Evolutionary conservation across 2,113 vertebrate species (phyloP).

Genomic region (Phyllopteryx taeniolatus): DNA sequence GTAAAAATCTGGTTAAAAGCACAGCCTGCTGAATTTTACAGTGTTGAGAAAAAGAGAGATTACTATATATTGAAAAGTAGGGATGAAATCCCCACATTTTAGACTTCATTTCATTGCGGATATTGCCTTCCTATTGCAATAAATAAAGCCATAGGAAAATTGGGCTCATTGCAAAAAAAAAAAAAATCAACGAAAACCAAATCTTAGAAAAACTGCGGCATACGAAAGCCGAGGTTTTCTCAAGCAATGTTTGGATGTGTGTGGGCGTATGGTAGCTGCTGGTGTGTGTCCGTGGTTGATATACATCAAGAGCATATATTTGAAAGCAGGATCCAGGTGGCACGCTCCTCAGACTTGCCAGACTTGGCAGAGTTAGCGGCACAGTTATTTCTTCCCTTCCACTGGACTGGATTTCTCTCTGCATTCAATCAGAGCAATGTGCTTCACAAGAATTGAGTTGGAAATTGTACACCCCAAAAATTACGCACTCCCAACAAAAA

Average conservation of each 20-base stretch:
- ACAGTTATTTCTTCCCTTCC: neutral
- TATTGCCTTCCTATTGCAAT: too few species aligned
- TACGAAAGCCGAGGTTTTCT: neutral
- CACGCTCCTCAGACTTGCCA: neutral
- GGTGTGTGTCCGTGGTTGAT: neutral
- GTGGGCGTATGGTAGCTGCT: neutral
- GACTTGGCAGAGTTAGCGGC: neutral
- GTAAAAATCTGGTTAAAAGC: too few species aligned
- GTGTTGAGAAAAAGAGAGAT: too few species aligned
- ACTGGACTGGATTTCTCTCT: neutral
- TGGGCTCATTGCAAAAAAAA: too few species aligned
- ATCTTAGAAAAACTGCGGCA: too few species aligned
- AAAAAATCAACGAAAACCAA: too few species aligned
- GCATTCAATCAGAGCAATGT: neutral
- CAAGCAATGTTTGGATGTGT: neutral
- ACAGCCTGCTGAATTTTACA: too few species aligned
- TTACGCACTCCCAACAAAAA: neutral
- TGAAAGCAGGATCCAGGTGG: neutral
- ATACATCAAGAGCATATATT: neutral
- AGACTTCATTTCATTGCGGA: too few species aligned
- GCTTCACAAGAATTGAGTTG: neutral
- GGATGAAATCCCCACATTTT: too few species aligned
- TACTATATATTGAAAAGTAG: too few species aligned
- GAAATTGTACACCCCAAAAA: neutral
- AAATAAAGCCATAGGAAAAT: too few species aligned